Percentiles rank a stretch among this genome's conserved stretches.
These are phyloP conservation scores for Vulpes lagopus DNA, from an alignment of 2,113 vertebrate genomes.

Conservation along the genomic window DNA sequence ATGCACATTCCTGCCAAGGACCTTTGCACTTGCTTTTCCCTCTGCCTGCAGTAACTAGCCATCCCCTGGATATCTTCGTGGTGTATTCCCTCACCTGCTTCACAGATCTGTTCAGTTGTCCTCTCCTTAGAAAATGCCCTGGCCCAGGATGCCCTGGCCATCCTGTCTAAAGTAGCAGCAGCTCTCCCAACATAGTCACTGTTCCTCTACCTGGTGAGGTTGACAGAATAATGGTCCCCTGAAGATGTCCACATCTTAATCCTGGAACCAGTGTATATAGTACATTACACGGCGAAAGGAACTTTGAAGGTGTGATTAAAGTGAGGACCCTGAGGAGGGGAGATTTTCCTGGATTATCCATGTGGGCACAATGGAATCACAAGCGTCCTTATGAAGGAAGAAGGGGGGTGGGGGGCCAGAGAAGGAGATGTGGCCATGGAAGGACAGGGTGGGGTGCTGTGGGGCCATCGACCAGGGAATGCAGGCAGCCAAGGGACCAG, in stretches of 20 bases:
- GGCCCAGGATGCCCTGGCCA: background rate
- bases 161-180: background rate
- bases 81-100: background rate
- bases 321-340: background rate
- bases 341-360: background rate
- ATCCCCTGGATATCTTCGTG: background rate
- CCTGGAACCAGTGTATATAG: too few relatives aligned
- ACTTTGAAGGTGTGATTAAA: background rate
- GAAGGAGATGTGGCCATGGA: background rate
- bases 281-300: background rate
- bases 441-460: background rate
- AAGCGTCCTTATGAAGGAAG: background rate
- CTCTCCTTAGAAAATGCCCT: background rate
- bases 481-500: background rate
- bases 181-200: background rate
- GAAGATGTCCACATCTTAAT: background rate
- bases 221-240: background rate
- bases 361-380: background rate
- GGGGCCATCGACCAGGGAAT: background rate
- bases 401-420: background rate
- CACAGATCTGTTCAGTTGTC: rapidly evolving
- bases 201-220: background rate
- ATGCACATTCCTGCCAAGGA: background rate
- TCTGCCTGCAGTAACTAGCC: background rate
- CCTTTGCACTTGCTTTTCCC: background rate